Conservation (phyloP, 2,888 invertebrate genomes). For the Tetropium fuscum region DNA sequence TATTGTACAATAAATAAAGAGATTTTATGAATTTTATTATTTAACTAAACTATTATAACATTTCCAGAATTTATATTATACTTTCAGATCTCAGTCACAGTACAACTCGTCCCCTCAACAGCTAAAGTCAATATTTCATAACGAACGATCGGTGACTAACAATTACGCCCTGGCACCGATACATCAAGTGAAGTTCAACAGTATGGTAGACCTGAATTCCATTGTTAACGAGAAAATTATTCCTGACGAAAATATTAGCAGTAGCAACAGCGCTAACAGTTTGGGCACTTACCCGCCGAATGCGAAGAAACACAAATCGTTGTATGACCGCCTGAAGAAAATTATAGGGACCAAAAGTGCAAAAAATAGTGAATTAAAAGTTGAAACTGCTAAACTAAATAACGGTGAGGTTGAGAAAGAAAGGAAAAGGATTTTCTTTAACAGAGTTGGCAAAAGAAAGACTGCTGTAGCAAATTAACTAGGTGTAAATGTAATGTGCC, state of each 20-base stretch:
- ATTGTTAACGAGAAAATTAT: constrained; percentile 37
- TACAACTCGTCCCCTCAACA: constrained; percentile 19
- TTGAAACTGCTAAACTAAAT: neutral
- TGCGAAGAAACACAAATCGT: constrained; percentile 38
- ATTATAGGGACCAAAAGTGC: constrained; percentile 5
- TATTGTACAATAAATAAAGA: too few relatives aligned
- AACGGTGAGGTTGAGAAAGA: constrained; percentile 6
- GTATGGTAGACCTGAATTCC: constrained; percentile 45
- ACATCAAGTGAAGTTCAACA: constrained; percentile 52
- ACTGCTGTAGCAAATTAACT: constrained; percentile 6
- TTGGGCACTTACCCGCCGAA: constrained; percentile 35
- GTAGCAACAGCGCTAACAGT: constrained; percentile 48
- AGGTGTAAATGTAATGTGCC: too few relatives aligned
- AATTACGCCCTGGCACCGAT: constrained; percentile 47
- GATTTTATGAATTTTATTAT: too few relatives aligned
- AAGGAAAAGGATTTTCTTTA: constrained; percentile 10
- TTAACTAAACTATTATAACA: too few relatives aligned
- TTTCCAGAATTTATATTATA: too few relatives aligned
- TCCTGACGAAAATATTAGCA: constrained; percentile 43
- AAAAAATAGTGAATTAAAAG: neutral
- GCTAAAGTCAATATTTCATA: constrained; percentile 22
- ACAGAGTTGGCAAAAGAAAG: constrained; percentile 1
- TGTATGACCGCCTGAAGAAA: constrained; percentile 28
- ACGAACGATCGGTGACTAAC: constrained; percentile 22
- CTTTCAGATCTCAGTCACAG: constrained; percentile 17